These are phyloP conservation scores for Phaedon cochleariae DNA, from an alignment of 2,888 invertebrate species.

Conservation along the genomic window DNA sequence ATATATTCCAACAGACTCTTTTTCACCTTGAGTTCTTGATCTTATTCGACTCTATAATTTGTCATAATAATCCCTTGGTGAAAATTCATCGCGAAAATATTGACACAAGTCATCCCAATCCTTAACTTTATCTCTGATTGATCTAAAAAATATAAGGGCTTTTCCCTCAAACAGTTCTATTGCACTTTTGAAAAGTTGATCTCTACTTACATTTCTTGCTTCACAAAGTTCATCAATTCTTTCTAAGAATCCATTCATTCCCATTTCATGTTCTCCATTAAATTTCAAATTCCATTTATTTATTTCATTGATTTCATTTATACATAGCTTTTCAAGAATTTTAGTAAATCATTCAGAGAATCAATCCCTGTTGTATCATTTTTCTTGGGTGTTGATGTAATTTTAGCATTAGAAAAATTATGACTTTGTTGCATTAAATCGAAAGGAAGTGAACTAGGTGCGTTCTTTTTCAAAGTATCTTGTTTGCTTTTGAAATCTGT, in stretches of 20 bases:
- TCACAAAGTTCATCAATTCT: constrained; percentile 10
- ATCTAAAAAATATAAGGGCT: too few species aligned
- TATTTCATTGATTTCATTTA: background rate
- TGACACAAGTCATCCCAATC: constrained; percentile 29
- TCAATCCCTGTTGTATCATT: too few species aligned
- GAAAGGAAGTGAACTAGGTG: too few species aligned
- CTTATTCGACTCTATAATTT: constrained; percentile 39
- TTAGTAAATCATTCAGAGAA: too few species aligned
- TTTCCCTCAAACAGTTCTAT: constrained; percentile 23
- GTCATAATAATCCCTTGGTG: constrained; percentile 28
- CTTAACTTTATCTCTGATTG: constrained; percentile 11
- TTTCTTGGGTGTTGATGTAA: too few species aligned
- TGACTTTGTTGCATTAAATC: background rate
- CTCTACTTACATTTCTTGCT: background rate
- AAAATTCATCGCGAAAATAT: too few species aligned
- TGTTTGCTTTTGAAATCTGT: background rate
- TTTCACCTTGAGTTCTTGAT: constrained; percentile 35
- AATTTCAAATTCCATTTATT: background rate
- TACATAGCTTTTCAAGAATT: too few species aligned
- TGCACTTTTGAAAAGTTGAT: constrained; percentile 10
- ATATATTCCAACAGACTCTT: constrained; percentile 37
- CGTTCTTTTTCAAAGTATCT: background rate
- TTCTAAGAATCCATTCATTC: constrained; percentile 7
- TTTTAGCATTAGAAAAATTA: background rate
- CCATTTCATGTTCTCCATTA: constrained; percentile 8